Evolutionary conservation across 2,113 vertebrate genomes (phyloP).

Genomic region (Ciconia stormi): DNA sequence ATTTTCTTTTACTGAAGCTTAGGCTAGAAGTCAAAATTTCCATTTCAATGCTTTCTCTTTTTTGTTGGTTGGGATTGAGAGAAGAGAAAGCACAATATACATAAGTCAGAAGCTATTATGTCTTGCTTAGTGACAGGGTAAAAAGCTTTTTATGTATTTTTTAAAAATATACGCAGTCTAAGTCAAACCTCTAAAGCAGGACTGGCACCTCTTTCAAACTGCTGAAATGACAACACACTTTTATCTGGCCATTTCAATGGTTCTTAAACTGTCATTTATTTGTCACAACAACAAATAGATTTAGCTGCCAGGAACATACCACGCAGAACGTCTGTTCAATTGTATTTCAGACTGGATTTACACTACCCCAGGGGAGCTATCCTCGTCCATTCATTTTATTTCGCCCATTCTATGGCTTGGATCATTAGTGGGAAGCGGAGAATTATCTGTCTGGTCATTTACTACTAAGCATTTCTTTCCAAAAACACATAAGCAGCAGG

Average conservation of each 20-base stretch:
- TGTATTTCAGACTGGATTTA: constrained; percentile 50
- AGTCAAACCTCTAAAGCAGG: constrained; percentile 48
- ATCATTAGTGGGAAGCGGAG: constrained; percentile 13
- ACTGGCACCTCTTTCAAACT: constrained; percentile 56
- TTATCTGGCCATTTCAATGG: constrained; percentile 54
- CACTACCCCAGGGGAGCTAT: not conserved
- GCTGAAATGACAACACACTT: constrained; percentile 43
- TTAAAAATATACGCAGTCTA: not conserved
- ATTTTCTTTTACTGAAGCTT: constrained; percentile 60
- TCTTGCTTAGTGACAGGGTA: constrained; percentile 47
- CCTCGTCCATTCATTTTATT: constrained; percentile 52
- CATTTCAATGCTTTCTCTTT: constrained; percentile 67
- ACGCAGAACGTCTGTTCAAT: constrained; percentile 10
- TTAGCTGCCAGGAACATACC: constrained; percentile 30
- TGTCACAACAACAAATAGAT: constrained; percentile 43
- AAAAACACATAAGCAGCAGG: not conserved
- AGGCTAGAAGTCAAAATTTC: constrained; percentile 70
- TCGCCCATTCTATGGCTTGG: not conserved
- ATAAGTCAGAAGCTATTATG: constrained; percentile 50
- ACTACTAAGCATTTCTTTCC: constrained; percentile 2
- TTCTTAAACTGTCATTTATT: constrained; percentile 57
- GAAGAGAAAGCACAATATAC: constrained; percentile 46
- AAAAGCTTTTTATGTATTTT: constrained; percentile 46
- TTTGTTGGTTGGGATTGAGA: constrained; percentile 51
- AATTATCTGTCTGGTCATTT: constrained; percentile 52